Evolutionary conservation across 1,140 invertebrate genomes (phyloP), one percentile per base, ranked within the genome.

Genomic region (Drosophila malerkotliana): DNA sequence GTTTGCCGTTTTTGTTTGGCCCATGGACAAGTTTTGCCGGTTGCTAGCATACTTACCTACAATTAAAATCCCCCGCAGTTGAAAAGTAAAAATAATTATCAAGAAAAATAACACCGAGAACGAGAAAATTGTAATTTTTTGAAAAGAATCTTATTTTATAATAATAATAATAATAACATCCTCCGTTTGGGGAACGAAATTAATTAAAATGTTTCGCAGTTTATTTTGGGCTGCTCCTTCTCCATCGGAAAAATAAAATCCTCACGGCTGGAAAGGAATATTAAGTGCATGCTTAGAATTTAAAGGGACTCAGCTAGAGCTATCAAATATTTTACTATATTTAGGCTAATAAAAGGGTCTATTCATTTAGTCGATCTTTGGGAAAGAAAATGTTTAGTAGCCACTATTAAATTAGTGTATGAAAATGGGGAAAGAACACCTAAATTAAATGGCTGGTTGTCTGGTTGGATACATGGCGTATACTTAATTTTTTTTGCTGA

Each of bases 81-180:
- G 58, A 68, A 74, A 61, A 58, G 66, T 61, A 59, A 64, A 87
- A 85, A 78, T 82, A 82, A 85, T 82, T 81, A 80, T 63, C 47
- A 77, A 61, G 51, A 68, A 75, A 74, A 74, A 56, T 63, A 71
- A 45, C 21, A n/a, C 41, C 21, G 14, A 59, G 48, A 51, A 48
- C 18, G 55, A 28, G 58, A 56, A 68, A 68, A 63, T 48, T 49
- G 8, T 57, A 51, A 63, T 41, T 66, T 64, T 75, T 54, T 26
- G 12, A 51, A 74, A 67, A 39, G 52, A 69, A 49, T 71, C 52
- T 18, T 68, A 69, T 69, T 49, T 76, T 62, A 78, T 77, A 77
- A 85, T 75, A 67, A 78, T 77, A 77, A 84, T 75, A 67, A 80
- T 77, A 80, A 84, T 85, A 75, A 80, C 77, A 61, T 68, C 61